phyloP scores from a whole-genome alignment of 2,113 vertebrate genomes.

The Misgurnus anguillicaudatus region DNA sequence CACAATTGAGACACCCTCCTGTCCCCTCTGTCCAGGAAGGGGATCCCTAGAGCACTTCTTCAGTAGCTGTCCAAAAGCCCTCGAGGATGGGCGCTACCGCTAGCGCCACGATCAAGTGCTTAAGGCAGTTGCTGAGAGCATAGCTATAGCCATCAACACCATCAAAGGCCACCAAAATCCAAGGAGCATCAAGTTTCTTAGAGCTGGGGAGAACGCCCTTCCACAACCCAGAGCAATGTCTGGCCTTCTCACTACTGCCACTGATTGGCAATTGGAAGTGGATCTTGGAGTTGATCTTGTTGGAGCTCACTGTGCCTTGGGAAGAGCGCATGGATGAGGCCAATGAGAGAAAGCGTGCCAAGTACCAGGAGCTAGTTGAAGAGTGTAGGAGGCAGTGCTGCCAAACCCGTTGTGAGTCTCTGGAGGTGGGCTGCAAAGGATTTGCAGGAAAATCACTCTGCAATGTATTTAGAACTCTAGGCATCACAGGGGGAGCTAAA shows the following conservation, averaged over 20 bases:
- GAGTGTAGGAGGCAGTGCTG: background rate
- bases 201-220: background rate
- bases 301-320: background rate
- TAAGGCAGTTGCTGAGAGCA: constrained; percentile 10
- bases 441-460: background rate
- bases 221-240: background rate
- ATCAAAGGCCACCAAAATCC: background rate
- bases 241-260: background rate
- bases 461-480: background rate
- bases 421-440: constrained; percentile 11
- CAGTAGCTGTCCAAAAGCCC: constrained; percentile 7
- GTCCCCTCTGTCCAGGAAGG: background rate
- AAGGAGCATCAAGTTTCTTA: constrained; percentile 6
- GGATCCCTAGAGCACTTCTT: background rate
- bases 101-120: background rate
- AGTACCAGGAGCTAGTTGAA: background rate
- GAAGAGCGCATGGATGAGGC: background rate
- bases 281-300: constrained; percentile 1
- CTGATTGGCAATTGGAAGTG: constrained; percentile 23
- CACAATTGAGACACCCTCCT: background rate
- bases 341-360: background rate
- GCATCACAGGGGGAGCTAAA: too few species aligned
- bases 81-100: background rate
- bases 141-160: background rate
- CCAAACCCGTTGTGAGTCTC: background rate